phyloP scores from a whole-genome alignment of 2,888 invertebrate species.

The Holacanthella duospinosa region DNA sequence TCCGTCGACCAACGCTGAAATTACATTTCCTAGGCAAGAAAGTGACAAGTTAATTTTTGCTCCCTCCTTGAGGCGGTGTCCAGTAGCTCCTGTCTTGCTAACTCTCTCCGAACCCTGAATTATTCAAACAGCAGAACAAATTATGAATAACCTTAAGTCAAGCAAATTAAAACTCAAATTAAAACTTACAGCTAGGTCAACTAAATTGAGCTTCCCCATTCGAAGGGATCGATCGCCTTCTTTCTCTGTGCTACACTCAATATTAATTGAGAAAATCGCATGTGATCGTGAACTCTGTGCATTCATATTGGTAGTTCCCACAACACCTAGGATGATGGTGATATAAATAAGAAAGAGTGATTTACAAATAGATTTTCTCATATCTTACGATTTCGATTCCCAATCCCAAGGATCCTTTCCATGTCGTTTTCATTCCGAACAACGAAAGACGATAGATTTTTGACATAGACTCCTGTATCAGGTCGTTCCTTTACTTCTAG shows the following conservation, averaged over 20 bases:
- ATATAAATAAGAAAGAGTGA: background rate
- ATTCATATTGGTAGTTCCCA: constrained; percentile 95
- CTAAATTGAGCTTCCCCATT: constrained; percentile 93
- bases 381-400: constrained; percentile 85
- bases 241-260: constrained; percentile 83
- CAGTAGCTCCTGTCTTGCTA: constrained; percentile 89
- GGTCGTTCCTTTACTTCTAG: constrained; percentile 82
- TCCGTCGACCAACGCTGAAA: constrained; percentile 93
- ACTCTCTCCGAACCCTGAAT: constrained; percentile 88
- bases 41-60: constrained; percentile 87
- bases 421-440: constrained; percentile 94
- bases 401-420: constrained; percentile 86
- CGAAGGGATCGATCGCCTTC: constrained; percentile 63
- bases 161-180: background rate
- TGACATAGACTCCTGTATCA: constrained; percentile 95
- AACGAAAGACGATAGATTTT: constrained; percentile 93
- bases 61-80: constrained; percentile 86
- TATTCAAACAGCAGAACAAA: background rate
- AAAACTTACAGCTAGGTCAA: constrained; percentile 78
- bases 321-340: constrained; percentile 47
- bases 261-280: constrained; percentile 95
- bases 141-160: background rate
- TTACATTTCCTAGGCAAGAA: constrained; percentile 94
- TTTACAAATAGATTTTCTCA: background rate
- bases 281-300: constrained; percentile 91